A percentile compares a stretch with the other conserved stretches of the same genome.
Conservation (phyloP, 2,113 vertebrate species). For the Vulpes vulpes region DNA sequence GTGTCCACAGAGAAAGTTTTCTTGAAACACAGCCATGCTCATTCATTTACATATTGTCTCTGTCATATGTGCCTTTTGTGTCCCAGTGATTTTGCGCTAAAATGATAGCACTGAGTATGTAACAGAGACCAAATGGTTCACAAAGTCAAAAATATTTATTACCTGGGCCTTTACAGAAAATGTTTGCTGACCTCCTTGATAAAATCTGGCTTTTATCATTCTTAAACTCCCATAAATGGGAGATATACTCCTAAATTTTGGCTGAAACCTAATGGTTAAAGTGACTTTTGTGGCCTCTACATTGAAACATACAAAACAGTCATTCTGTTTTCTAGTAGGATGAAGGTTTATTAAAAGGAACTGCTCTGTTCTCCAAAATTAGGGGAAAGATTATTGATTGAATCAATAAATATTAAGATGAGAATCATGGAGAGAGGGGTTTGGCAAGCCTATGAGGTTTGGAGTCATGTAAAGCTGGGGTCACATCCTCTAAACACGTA, state of each 20-base stretch:
- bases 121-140: not conserved
- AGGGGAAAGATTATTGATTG: not conserved
- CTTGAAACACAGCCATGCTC: not conserved
- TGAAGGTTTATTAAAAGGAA: not conserved
- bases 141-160: constrained; percentile 24
- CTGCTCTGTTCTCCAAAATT: not conserved
- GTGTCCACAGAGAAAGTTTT: not conserved
- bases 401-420: not conserved
- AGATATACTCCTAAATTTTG: not conserved
- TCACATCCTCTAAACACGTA: not conserved
- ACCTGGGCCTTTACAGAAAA: not conserved
- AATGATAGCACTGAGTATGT: not conserved
- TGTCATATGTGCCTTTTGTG: not conserved
- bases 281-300: not conserved
- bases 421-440: not conserved
- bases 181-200: not conserved
- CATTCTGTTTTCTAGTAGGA: not conserved
- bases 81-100: not conserved
- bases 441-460: not conserved
- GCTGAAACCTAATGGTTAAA: not conserved
- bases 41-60: not conserved
- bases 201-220: not conserved
- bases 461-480: not conserved
- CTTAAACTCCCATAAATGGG: not conserved
- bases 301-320: not conserved